Conservation (phyloP, 2,797 vertebrate genomes). For the Pygocentrus nattereri region DNA sequence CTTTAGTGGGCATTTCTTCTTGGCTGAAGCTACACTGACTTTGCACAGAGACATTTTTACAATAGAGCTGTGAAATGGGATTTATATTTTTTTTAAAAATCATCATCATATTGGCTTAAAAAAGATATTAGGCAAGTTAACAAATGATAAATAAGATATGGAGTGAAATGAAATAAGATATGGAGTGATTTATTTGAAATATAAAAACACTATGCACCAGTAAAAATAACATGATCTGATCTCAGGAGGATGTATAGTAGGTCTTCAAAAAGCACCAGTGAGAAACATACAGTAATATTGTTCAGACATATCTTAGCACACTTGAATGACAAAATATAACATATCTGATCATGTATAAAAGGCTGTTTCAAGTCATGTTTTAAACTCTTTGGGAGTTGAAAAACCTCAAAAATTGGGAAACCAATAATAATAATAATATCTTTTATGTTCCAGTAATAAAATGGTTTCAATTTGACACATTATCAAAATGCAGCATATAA, state of each 20-base stretch:
- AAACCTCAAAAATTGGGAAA: slow-evolving; percentile 34
- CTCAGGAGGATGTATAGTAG: slow-evolving; percentile 49
- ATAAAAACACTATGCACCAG: slow-evolving; percentile 43
- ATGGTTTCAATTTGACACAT: slow-evolving; percentile 61
- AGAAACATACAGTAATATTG: slow-evolving; percentile 70
- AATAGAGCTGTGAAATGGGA: background rate
- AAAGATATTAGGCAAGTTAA: slow-evolving; percentile 15
- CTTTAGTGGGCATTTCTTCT: slow-evolving; percentile 1
- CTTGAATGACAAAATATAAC: slow-evolving; percentile 54
- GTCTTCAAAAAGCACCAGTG: slow-evolving; percentile 76
- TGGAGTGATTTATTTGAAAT: slow-evolving; percentile 48
- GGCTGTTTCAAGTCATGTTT: slow-evolving; percentile 53
- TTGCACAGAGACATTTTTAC: background rate
- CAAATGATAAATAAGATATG: slow-evolving; percentile 22
- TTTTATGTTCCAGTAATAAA: slow-evolving; percentile 61
- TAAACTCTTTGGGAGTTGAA: slow-evolving; percentile 43
- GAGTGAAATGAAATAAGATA: slow-evolving; percentile 33
- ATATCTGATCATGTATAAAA: slow-evolving; percentile 49
- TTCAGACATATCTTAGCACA: slow-evolving; percentile 59
- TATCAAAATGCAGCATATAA: slow-evolving; percentile 68
- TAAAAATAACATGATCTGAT: slow-evolving; percentile 42
- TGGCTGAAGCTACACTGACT: background rate
- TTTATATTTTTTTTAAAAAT: too few relatives aligned
- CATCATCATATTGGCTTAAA: slow-evolving; percentile 13
- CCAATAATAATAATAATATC: slow-evolving; percentile 38